Evolutionary conservation across 2,888 invertebrate species (phyloP), one percentile per base, ranked within the genome.

Genomic region (Agonum fuliginosum): DNA sequence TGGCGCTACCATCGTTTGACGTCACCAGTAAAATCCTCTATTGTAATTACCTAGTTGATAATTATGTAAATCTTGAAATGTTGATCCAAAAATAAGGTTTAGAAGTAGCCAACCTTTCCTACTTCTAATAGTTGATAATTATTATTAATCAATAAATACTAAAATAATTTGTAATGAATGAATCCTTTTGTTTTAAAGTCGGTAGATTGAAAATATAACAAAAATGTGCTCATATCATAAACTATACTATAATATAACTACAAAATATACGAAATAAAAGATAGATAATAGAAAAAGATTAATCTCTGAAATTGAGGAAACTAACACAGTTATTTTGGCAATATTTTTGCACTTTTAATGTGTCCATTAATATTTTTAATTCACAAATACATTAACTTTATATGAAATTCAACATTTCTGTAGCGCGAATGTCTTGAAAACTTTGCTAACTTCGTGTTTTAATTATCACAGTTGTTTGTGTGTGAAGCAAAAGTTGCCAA

Each of bases 281-380:
- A 20, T 5, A 19, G 19, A 2, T 3, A n/a, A 22, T 10, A 51
- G 20, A 24, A 22, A 20, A 51, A 24, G 20, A 51, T 51, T 24
- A n/a, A 51, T 51, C 10, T 8, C 5, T 10, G 22, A 1, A 27
- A 10, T n/a, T 17, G 10, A 27, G 30, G 8, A 30, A 34, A 62
- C 62, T 62, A 62, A 34, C 20, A 1, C 30, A 6, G 30, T 62
- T 24, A 34, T 62, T 62, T 30, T n/a, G 30, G 14, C 6, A 30
- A 27, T 62, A 30, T 19, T 62, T 62, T 62, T 19, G 8, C 34
- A 48, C 10, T 48, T 71, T 71, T 51, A 51, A 48, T 48, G 19
- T 14, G 14, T 10, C 27, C 71, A 71, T 71, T 71, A 71, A 71
- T 71, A 71, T 48, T 30, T 27, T 51, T 71, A 51, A 71, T 71